phyloP scores from a whole-genome alignment of 64 coral and sea anemone species.

The Montipora foliosa region DNA sequence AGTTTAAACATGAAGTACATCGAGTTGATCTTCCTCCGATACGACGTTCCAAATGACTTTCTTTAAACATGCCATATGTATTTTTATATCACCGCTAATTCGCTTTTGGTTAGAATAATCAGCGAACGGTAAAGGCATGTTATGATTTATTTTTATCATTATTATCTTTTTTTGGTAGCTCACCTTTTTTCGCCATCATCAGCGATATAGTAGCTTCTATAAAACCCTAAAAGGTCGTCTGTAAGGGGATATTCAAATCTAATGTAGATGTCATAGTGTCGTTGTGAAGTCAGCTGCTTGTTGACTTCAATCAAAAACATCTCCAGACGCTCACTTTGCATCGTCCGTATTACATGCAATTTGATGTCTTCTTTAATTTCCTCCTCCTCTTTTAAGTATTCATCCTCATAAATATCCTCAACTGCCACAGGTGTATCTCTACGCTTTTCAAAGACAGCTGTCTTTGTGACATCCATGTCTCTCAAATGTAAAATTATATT shows the following conservation, averaged over 20 bases:
- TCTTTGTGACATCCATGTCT: constrained; percentile 61
- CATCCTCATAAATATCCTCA: not conserved
- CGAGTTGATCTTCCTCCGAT: too few species aligned
- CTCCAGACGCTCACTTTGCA: constrained; percentile 65
- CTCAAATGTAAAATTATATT: constrained; percentile 76
- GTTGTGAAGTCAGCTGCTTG: constrained; percentile 25
- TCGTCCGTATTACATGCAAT: constrained; percentile 3
- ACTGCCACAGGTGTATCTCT: not conserved
- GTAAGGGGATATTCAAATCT: constrained; percentile 64
- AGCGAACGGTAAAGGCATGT: too few species aligned
- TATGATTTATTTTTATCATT: too few species aligned
- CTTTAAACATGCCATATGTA: too few species aligned
- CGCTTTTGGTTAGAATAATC: too few species aligned
- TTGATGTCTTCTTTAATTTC: not conserved
- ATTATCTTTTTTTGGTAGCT: not conserved
- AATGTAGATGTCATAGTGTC: constrained; percentile 70
- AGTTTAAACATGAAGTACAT: too few species aligned
- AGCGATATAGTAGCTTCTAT: constrained; percentile 84
- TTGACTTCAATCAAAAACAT: constrained; percentile 76
- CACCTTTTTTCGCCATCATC: constrained; percentile 73
- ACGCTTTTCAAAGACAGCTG: constrained; percentile 31
- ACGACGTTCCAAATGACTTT: too few species aligned
- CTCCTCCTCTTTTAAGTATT: not conserved
- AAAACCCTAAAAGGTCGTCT: constrained; percentile 76
- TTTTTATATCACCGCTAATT: too few species aligned